Percentiles rank a stretch among this genome's conserved stretches.
Evolutionary conservation across 2,113 vertebrate genomes (phyloP).

Genomic region (Emydura subglobosa): DNA sequence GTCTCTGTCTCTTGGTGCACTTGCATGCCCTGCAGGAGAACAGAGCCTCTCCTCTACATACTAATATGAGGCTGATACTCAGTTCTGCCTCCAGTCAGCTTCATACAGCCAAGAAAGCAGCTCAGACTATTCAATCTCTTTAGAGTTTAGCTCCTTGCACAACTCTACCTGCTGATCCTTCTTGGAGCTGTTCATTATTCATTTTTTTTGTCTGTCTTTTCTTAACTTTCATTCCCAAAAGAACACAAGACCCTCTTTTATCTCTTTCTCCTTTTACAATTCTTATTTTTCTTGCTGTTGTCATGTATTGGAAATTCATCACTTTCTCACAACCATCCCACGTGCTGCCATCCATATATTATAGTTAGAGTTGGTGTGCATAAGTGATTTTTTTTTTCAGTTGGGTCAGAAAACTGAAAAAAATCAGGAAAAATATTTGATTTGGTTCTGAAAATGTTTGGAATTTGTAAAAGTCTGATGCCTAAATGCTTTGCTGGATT

Average conservation of each 20-base stretch:
- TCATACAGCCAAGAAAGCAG: not conserved
- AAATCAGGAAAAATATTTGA: not conserved
- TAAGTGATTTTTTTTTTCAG: not conserved
- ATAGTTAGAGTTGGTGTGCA: not conserved
- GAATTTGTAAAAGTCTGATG: not conserved
- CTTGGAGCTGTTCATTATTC: not conserved
- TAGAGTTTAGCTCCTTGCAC: not conserved
- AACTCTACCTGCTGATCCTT: not conserved
- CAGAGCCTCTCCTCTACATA: not conserved
- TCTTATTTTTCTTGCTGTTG: not conserved
- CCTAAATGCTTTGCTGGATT: not conserved
- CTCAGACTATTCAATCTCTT: not conserved
- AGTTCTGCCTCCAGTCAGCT: not conserved
- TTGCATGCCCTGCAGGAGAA: not conserved
- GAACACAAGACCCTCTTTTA: not conserved
- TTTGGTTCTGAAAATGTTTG: not conserved
- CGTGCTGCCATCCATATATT: not conserved
- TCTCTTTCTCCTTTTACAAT: not conserved
- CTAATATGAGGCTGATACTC: not conserved
- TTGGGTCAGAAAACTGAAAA: not conserved
- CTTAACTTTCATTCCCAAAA: not conserved
- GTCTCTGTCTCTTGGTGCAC: not conserved
- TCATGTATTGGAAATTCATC: not conserved
- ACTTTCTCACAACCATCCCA: not conserved
- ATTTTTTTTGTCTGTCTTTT: not conserved